Conservation (phyloP, 2,113 vertebrate genomes). For the Sinocyclocheilus anshuiensis region DNA sequence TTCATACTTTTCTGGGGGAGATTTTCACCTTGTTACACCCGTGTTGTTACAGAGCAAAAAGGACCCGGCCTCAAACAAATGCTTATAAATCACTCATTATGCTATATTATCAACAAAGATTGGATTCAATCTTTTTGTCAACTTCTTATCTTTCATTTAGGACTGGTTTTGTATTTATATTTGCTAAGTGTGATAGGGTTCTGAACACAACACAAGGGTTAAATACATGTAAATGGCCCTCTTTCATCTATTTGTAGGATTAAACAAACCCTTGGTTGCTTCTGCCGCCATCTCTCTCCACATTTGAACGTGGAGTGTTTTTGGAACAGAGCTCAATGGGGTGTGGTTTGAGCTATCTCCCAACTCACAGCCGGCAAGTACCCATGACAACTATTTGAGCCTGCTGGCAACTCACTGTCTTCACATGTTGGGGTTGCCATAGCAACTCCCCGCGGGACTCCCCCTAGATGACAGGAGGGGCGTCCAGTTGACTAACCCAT, state of each 20-base stretch:
- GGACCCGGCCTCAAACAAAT: no score
- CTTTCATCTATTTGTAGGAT: not conserved
- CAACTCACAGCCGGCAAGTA: slow-evolving; percentile 70
- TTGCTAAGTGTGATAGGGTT: no score
- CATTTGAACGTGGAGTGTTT: slow-evolving; percentile 36
- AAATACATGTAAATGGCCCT: not conserved
- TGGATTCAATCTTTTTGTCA: no score
- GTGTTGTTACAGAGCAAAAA: no score
- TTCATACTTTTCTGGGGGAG: no score
- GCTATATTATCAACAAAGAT: no score
- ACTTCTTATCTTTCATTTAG: no score
- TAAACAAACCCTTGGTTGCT: not conserved
- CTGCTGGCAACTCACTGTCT: slow-evolving; percentile 79
- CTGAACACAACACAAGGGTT: no score
- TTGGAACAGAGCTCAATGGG: slow-evolving; percentile 46
- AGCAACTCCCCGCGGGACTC: slow-evolving; percentile 76
- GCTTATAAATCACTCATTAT: no score
- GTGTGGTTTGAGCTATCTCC: slow-evolving; percentile 54
- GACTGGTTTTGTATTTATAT: no score
- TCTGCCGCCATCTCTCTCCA: slow-evolving; percentile 29
- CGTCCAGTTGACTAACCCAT: slow-evolving; percentile 77
- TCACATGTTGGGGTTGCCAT: slow-evolving; percentile 77
- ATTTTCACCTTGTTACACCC: no score
- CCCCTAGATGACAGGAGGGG: slow-evolving; percentile 75
- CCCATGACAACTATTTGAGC: slow-evolving; percentile 79